These are phyloP conservation scores for Motacilla alba DNA, from an alignment of 2,113 vertebrate species.

Conservation along the genomic window DNA sequence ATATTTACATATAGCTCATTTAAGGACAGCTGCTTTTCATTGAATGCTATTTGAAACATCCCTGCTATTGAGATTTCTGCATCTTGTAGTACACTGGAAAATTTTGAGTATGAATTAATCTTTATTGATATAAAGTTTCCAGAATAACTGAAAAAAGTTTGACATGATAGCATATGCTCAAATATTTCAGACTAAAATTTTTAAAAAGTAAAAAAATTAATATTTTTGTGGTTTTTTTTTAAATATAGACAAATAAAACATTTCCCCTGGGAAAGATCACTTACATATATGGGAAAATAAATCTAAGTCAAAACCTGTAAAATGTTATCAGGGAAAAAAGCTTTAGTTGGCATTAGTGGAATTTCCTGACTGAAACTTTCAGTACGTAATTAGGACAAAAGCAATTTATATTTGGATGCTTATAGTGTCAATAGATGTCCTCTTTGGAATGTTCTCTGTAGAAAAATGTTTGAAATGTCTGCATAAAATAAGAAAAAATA, in stretches of 20 bases:
- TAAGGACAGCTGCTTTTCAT: conserved; percentile 14
- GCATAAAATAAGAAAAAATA: not conserved
- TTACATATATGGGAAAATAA: not conserved
- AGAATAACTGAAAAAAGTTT: not conserved
- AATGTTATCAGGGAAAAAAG: not conserved
- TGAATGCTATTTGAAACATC: not conserved
- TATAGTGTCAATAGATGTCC: not conserved
- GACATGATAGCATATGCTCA: not conserved
- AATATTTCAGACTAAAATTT: not conserved
- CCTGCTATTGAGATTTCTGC: not conserved
- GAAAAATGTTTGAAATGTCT: conserved; percentile 15
- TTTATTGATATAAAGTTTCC: not conserved
- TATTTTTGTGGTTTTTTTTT: not conserved
- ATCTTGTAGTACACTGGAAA: not conserved
- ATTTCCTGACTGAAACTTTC: conserved; percentile 25
- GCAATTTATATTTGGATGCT: not conserved
- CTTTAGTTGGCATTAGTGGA: not conserved
- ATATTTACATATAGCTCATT: not conserved
- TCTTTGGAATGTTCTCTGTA: not conserved
- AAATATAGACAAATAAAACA: not conserved
- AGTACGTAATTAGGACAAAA: not conserved
- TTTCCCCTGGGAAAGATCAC: not conserved
- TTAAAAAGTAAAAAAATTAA: not conserved
- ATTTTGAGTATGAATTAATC: not conserved
- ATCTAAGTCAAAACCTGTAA: not conserved